These are phyloP conservation scores for Caradrina clavipalpis DNA, from an alignment of 2,888 invertebrate species.

Conservation along the genomic window DNA sequence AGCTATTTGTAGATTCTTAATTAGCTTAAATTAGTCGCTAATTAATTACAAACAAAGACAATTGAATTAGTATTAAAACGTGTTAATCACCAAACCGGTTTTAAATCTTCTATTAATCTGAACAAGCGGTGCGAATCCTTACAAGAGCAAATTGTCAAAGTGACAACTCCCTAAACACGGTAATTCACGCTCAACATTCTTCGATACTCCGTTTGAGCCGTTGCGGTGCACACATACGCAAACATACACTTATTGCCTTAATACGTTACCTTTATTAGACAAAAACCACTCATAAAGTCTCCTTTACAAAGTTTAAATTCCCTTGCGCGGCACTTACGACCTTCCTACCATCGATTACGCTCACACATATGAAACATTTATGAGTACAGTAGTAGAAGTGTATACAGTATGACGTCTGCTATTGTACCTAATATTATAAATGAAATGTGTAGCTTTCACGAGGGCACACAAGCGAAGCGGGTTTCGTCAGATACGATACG, in stretches of 20 bases:
- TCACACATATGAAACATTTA: slow-evolving; percentile 84
- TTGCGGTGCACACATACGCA: slow-evolving; percentile 82
- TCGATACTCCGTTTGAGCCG: slow-evolving; percentile 86
- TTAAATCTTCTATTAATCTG: slow-evolving; percentile 69
- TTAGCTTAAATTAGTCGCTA: slow-evolving; percentile 10
- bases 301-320: slow-evolving; percentile 63
- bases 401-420: slow-evolving; percentile 88
- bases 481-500: slow-evolving; percentile 68
- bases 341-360: slow-evolving; percentile 66
- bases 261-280: slow-evolving; percentile 65
- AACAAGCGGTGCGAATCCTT: slow-evolving; percentile 74
- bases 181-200: slow-evolving; percentile 90
- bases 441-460: slow-evolving; percentile 91
- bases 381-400: slow-evolving; percentile 85
- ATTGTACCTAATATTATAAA: slow-evolving; percentile 89
- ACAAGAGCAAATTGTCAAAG: slow-evolving; percentile 87
- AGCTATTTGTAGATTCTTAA: not conserved
- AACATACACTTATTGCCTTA: slow-evolving; percentile 81
- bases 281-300: slow-evolving; percentile 58
- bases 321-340: slow-evolving; percentile 59
- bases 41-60: slow-evolving; percentile 19
- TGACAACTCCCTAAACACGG: slow-evolving; percentile 89
- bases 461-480: slow-evolving; percentile 84
- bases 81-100: slow-evolving; percentile 38
- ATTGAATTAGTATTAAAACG: slow-evolving; percentile 33